These are phyloP conservation scores for Pluvianellus socialis DNA, from an alignment of 2,113 vertebrate genomes.

Conservation along the genomic window DNA sequence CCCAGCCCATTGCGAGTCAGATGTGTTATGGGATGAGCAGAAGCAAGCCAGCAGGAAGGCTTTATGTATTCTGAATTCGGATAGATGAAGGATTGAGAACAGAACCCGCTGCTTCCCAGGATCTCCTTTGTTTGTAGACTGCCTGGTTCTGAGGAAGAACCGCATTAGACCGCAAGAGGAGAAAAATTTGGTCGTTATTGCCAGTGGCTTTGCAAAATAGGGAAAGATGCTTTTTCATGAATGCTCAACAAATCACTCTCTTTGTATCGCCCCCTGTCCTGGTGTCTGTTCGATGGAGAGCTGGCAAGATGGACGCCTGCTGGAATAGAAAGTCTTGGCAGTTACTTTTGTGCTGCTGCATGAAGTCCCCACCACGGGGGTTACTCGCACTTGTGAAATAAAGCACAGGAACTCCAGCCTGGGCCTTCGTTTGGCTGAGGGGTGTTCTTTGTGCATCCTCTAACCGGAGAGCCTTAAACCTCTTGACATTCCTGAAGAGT, in stretches of 20 bases:
- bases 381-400: background rate
- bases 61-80: background rate
- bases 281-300: accelerated
- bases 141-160: background rate
- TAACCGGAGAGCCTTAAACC: accelerated
- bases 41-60: background rate
- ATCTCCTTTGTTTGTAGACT: background rate
- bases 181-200: background rate
- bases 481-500: accelerated
- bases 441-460: background rate
- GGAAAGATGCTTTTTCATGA: background rate
- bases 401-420: background rate
- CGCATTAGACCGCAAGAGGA: background rate
- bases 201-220: background rate
- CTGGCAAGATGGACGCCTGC: background rate
- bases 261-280: background rate
- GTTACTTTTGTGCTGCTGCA: background rate
- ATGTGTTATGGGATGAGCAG: background rate
- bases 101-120: accelerated
- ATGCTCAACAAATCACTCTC: accelerated
- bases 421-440: accelerated
- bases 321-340: background rate
- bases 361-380: background rate
- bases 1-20: background rate
- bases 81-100: background rate